Percentiles rank a stretch among this genome's conserved stretches.
These are phyloP conservation scores for Drosophila maculinotata DNA, from an alignment of 2,888 invertebrate species.

Conservation along the genomic window DNA sequence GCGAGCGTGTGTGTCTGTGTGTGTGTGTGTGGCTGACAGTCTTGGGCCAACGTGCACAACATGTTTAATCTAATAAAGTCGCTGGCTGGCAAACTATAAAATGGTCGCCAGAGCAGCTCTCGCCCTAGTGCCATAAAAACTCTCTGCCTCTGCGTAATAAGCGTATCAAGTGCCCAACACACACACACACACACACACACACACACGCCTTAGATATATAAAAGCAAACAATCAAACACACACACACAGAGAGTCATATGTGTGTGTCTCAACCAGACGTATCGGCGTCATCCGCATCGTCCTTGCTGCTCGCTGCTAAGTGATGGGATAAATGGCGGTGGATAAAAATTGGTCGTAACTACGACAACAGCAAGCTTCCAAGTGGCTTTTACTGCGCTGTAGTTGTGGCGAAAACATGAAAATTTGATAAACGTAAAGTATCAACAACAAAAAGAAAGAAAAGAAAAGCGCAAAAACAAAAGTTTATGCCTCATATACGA, in stretches of 20 bases:
- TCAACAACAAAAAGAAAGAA: conserved; percentile 19
- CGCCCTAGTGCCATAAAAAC: conserved; percentile 62
- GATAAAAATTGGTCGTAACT: conserved; percentile 78
- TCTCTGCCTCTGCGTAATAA: conserved; percentile 68
- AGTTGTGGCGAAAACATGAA: conserved; percentile 65
- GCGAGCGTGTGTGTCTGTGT: conserved; percentile 18
- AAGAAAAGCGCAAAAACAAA: conserved; percentile 50
- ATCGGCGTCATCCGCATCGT: conserved; percentile 55
- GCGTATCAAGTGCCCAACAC: conserved; percentile 74
- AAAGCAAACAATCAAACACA: conserved; percentile 26
- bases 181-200: conserved; percentile 14
- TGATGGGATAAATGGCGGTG: conserved; percentile 78
- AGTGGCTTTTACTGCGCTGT: conserved; percentile 25
- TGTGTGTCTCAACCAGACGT: conserved; percentile 59
- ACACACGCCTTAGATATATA: conserved; percentile 20
- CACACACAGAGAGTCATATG: neutral
- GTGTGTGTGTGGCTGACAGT: conserved; percentile 28
- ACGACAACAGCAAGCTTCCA: conserved; percentile 48
- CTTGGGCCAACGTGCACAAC: conserved; percentile 69
- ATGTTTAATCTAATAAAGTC: conserved; percentile 81
- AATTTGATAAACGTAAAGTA: conserved; percentile 75
- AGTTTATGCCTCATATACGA: conserved; percentile 43
- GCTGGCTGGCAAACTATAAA: conserved; percentile 72
- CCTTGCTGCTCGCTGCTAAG: conserved; percentile 61
- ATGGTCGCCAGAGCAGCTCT: conserved; percentile 53